Percentiles rank a stretch among this genome's conserved stretches.
These are phyloP conservation scores for Gonioctena quinquepunctata DNA, from an alignment of 1,140 invertebrate genomes.

Conservation along the genomic window DNA sequence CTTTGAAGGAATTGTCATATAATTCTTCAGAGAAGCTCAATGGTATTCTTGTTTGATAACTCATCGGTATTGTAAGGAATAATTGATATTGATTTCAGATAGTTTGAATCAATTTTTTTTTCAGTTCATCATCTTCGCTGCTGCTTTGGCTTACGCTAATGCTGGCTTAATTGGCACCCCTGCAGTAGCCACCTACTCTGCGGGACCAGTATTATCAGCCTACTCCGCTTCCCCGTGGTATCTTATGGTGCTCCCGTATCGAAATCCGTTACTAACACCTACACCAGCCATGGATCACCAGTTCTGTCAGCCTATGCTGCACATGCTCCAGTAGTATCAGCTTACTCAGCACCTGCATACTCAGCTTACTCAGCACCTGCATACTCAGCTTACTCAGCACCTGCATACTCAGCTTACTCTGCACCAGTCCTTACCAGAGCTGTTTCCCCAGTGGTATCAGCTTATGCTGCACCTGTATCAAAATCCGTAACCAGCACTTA, in stretches of 20 bases:
- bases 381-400: no score
- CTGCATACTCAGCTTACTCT: not conserved
- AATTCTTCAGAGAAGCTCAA: no score
- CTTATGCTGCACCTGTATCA: not conserved
- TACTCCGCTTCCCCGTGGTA: conserved; percentile 21
- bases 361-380: not conserved
- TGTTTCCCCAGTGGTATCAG: not conserved
- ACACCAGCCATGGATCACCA: conserved; percentile 37
- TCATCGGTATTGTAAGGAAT: no score
- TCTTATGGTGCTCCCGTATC: conserved; percentile 1
- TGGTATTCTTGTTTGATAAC: no score
- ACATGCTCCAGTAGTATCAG: not conserved
- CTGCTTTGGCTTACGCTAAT: conserved; percentile 45
- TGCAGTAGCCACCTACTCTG: conserved; percentile 58
- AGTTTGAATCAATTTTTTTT: no score
- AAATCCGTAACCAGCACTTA: not conserved
- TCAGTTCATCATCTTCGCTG: conserved; percentile 41
- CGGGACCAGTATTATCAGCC: conserved; percentile 49
- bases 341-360: not conserved
- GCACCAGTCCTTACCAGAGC: not conserved
- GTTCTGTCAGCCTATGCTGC: conserved; percentile 7
- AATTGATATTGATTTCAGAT: no score
- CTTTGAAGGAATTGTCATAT: no score
- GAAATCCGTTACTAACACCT: not conserved
- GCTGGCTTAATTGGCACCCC: conserved; percentile 37